Base-by-base conservation (phyloP, 2,797 vertebrate genomes). In the Masticophis lateralis region DNA sequence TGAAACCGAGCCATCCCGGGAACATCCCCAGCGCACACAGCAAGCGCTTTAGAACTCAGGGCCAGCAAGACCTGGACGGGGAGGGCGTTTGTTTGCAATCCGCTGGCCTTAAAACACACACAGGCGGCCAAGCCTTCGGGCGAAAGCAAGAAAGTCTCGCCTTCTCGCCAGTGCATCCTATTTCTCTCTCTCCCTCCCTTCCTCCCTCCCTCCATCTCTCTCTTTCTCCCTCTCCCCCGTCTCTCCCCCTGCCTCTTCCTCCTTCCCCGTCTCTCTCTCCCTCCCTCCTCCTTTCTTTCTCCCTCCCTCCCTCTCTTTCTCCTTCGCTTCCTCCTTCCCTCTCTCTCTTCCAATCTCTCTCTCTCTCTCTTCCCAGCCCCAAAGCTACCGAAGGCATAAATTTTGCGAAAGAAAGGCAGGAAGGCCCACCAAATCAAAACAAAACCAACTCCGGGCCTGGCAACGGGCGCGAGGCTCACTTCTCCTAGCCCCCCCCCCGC, bases 401-500 rank as follows among this genome's bases (percentile, higher is more conserved):
- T 90, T 32, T 28, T 69, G 18, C 51, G 27, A 27, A 89, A 53
- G 25, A n/a, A 6, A 59, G 57, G 37, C 3, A 27, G 18, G 28
- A 4, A 53, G 59, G 28, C 32, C 32, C 22, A 8, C 55, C 14
- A 57, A 57, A 59, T 10, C 20, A 88, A 57, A 37, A 57, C 66
- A 90, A 79, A 47, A 13, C 37, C 5, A 8, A 20, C n/a, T 47
- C 37, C 9, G 59, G 57, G 25, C 22, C 63, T 28, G 91, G 87
- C 55, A 55, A 88, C 28, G 51, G 47, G 43, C 43, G 5, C 59
- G 16, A 32, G 13, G 37, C 37, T 27, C n/a, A 3, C n/a, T 11
- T 3, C n/a, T 28, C 4, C 0, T 11, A 4, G 27, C 1, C 27
- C 27, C 10, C 10, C 22, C 10, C 2, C 2, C 20, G n/a, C n/a